Evolutionary conservation across 2,113 vertebrate species (phyloP), one percentile per base, ranked within the genome.

Genomic region (Procavia capensis): DNA sequence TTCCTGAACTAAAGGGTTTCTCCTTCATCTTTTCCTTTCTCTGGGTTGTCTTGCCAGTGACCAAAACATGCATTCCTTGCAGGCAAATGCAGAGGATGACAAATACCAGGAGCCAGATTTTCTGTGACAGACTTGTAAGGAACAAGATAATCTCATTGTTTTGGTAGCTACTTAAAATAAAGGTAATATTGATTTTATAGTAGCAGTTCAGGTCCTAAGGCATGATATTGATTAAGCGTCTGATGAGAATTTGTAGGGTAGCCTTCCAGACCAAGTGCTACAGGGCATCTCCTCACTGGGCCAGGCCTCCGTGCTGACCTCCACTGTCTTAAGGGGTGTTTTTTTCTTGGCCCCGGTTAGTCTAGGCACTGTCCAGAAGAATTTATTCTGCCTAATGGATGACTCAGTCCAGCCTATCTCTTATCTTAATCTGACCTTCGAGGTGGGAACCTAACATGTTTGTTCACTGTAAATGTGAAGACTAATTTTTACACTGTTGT

Each of bases 61-160:
- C 29, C 75, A 79, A 36, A 64, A 91, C 19, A 41, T 9, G 3
- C 0, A 4, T 93, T 81, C 68, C 94, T 92, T 89, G 88, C 81
- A 93, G 64, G 90, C 96, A 84, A 54, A 95, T 93, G 41, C 78
- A 27, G 59, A 80, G 41, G 88, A 95, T 95, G 83, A 95, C 85
- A 95, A 91, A 41, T 14, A 66, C 36, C 45, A 6, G 6, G 92
- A 96, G 61, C 27, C 92, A 88, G 92, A 92, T 95, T 98, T 85
- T 97, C 0, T 88, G 59, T 31, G 87, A 82, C 97, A 92, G 96
- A 95, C 41, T 31, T 78, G 74, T 94, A 96, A 97, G 86, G 91
- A 97, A 93, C 47, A 90, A 97, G 93, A 94, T 97, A 92, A 86
- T 97, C 85, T 88, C 95, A 54, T 39, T 96, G 95, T 96, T 96